Evolutionary conservation across 2,113 vertebrate species (phyloP).

Genomic region (Silurus glanis): DNA sequence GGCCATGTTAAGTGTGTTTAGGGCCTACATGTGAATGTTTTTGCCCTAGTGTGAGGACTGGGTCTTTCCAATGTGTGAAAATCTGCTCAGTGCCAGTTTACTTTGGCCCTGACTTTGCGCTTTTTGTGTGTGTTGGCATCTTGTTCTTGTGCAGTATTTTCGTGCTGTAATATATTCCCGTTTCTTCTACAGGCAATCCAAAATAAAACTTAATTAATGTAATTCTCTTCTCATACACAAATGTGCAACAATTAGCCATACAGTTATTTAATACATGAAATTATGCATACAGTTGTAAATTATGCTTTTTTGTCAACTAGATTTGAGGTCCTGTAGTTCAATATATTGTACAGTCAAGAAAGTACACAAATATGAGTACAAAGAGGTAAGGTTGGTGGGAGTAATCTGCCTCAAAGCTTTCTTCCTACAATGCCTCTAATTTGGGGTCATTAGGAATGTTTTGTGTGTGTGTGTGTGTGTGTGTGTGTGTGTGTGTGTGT

Average conservation of each 20-base stretch:
- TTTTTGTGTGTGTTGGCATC: conserved; percentile 58
- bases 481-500: conserved; percentile 32
- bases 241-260: conserved; percentile 28
- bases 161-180: conserved; percentile 48
- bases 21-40: conserved; percentile 57
- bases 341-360: background rate
- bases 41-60: conserved; percentile 56
- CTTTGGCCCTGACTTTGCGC: conserved; percentile 58
- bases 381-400: conserved; percentile 33
- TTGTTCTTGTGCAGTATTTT: conserved; percentile 60
- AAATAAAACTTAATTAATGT: conserved; percentile 58
- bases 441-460: conserved; percentile 57
- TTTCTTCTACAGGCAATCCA: conserved; percentile 47
- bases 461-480: conserved; percentile 27
- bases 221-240: conserved; percentile 55
- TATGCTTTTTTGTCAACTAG: conserved; percentile 38
- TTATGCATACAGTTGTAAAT: conserved; percentile 35
- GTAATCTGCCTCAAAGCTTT: conserved; percentile 53
- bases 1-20: conserved; percentile 51
- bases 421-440: conserved; percentile 61
- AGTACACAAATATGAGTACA: conserved; percentile 29
- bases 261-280: conserved; percentile 29
- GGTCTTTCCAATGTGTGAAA: conserved; percentile 67
- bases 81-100: conserved; percentile 60
- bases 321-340: background rate